These are phyloP conservation scores for Lagopus leucura DNA, from an alignment of 2,113 vertebrate genomes.

Conservation along the genomic window DNA sequence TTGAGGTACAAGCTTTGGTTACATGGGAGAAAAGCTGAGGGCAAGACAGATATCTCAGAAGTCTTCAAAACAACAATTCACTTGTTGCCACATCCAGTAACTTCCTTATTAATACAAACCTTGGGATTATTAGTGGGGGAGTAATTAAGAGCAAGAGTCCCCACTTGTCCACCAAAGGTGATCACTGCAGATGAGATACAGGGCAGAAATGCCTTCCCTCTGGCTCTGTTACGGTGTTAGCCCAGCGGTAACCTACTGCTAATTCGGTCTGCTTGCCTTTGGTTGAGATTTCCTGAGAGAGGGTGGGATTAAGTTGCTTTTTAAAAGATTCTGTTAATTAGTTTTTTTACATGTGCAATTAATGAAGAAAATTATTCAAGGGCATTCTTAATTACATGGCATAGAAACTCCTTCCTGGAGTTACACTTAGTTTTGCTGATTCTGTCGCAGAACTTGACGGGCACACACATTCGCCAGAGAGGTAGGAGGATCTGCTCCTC, in stretches of 20 bases:
- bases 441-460: background rate
- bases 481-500: background rate
- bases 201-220: background rate
- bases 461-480: background rate
- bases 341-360: background rate
- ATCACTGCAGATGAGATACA: accelerated
- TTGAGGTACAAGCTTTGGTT: background rate
- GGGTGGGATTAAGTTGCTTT: background rate
- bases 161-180: background rate
- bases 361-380: background rate
- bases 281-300: background rate
- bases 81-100: background rate
- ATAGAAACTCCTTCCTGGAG: background rate
- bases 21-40: accelerated
- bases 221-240: background rate
- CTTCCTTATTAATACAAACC: background rate
- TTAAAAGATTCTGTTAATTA: background rate
- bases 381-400: background rate
- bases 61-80: background rate
- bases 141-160: background rate
- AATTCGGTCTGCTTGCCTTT: background rate
- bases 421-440: background rate
- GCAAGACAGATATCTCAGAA: background rate
- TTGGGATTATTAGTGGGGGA: background rate
- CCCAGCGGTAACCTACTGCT: background rate